Evolutionary conservation across 2,888 invertebrate genomes (phyloP).

Genomic region (Eupithecia pulchellata): DNA sequence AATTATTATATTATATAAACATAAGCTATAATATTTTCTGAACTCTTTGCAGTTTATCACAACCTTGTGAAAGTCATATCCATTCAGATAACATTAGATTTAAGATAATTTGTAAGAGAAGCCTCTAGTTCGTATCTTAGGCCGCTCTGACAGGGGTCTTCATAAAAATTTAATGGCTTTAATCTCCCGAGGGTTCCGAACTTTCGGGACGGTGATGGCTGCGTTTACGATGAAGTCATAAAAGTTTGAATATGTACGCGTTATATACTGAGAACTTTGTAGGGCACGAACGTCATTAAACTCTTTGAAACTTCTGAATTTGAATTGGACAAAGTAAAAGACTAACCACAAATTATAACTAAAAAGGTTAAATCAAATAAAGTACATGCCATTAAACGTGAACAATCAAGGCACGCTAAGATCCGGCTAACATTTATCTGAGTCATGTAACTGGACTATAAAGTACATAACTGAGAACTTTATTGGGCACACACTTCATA

Average conservation of each 20-base stretch:
- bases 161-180: slow-evolving; percentile 78
- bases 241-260: slow-evolving; percentile 56
- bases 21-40: not conserved
- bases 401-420: no score
- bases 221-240: slow-evolving; percentile 69
- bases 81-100: slow-evolving; percentile 43
- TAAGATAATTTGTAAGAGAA: slow-evolving; percentile 54
- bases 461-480: no score
- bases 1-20: no score
- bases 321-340: not conserved
- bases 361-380: not conserved
- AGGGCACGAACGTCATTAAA: slow-evolving; percentile 41
- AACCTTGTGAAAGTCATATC: slow-evolving; percentile 36
- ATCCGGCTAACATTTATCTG: no score
- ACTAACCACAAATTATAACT: not conserved
- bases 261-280: slow-evolving; percentile 56
- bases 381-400: not conserved
- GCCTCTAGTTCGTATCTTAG: slow-evolving; percentile 51
- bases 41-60: slow-evolving; percentile 25
- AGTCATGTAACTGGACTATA: no score
- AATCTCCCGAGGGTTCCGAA: slow-evolving; percentile 76
- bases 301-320: slow-evolving; percentile 1
- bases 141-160: slow-evolving; percentile 71
- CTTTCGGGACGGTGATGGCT: slow-evolving; percentile 69
- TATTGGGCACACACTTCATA: no score